phyloP scores from a whole-genome alignment of 2,888 invertebrate species.

The Megalurothrips usitatus region DNA sequence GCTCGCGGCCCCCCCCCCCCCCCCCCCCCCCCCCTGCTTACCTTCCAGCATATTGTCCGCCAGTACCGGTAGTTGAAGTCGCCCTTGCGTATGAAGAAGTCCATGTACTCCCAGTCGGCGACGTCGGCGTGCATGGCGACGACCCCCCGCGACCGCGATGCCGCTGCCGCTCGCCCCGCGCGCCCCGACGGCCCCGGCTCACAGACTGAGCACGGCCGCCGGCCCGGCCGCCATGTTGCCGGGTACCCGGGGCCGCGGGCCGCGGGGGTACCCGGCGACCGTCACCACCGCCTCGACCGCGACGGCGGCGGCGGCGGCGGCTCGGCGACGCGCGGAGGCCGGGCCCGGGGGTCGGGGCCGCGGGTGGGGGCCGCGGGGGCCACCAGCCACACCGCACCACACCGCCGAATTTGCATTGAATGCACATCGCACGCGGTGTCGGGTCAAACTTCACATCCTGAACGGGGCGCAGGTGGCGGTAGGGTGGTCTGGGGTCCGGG shows the following conservation, averaged over 20 bases:
- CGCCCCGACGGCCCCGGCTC: not conserved
- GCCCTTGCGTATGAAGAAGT: constrained; percentile 16
- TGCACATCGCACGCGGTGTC: not conserved
- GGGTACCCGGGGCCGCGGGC: not conserved
- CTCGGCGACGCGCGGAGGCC: no score
- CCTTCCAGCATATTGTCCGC: constrained; percentile 13
- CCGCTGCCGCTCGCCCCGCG: not conserved
- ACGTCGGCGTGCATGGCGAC: constrained; percentile 4
- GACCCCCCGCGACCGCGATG: not conserved
- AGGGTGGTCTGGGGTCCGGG: not conserved
- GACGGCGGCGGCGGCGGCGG: no score
- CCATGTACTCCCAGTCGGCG: constrained; percentile 15
- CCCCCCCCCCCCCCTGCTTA: not conserved
- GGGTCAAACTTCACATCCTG: constrained; percentile 8
- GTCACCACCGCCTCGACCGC: no score
- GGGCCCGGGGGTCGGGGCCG: no score
- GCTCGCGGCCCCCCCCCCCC: not conserved
- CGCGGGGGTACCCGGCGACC: no score
- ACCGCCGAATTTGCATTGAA: constrained; percentile 17
- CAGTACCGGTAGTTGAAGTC: constrained; percentile 24
- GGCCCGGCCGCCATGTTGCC: not conserved
- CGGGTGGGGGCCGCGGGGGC: not conserved
- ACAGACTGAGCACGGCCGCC: no score
- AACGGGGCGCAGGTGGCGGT: not conserved
- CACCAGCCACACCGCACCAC: not conserved